Evolutionary conservation across 92 coral and sea anemone genomes (phyloP).

Genomic region (Nematostella vectensis): DNA sequence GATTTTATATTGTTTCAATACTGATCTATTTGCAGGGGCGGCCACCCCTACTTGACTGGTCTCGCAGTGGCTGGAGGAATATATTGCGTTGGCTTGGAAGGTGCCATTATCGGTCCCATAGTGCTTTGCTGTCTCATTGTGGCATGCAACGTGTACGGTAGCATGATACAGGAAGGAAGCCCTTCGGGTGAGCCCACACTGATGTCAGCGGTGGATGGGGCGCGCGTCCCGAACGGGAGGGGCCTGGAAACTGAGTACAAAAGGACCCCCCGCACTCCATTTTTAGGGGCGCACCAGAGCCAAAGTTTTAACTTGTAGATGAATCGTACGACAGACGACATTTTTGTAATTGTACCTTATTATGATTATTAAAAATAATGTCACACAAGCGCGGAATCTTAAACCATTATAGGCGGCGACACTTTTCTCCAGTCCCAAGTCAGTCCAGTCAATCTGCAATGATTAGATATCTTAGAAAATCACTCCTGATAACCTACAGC

Average conservation of each 20-base stretch:
- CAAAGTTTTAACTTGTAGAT: neutral
- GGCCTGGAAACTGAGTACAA: conserved; percentile 10
- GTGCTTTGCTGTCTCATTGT: conserved; percentile 94
- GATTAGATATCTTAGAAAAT: too few species aligned
- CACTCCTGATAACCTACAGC: too few species aligned
- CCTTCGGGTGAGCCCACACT: conserved; percentile 43
- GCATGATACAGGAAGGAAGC: conserved; percentile 58
- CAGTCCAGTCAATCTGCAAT: too few species aligned
- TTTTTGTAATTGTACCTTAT: too few species aligned
- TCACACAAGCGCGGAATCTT: too few species aligned
- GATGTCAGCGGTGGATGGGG: conserved; percentile 31
- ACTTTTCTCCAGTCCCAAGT: too few species aligned
- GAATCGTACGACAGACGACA: too few species aligned
- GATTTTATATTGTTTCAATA: neutral
- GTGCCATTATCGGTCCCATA: conserved; percentile 96
- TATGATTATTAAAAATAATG: too few species aligned
- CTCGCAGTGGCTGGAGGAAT: conserved; percentile 99
- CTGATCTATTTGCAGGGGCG: conserved; percentile 54
- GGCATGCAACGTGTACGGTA: conserved; percentile 82
- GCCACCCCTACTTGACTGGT: conserved; percentile 97
- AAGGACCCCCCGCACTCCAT: conserved; percentile 19
- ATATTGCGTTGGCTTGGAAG: conserved; percentile 93
- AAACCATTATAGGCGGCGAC: too few species aligned
- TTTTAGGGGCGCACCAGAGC: neutral
- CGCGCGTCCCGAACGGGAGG: conserved; percentile 13